Base-by-base conservation (phyloP, 2,797 vertebrate species). In the Danio albolineatus region DNA sequence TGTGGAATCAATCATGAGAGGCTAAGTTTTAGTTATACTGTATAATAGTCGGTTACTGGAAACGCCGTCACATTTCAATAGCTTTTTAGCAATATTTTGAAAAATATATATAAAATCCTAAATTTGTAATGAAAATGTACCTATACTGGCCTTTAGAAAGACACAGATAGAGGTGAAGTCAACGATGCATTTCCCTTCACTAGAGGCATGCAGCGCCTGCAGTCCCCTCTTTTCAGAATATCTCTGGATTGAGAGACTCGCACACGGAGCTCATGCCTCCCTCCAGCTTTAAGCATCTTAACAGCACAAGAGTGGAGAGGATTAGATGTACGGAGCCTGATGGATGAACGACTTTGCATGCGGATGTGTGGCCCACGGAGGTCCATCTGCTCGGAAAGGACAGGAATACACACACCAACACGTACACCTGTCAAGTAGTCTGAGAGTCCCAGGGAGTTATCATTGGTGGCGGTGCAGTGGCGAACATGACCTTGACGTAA, bases 401-500 rank as follows among this genome's bases (percentile, higher is more conserved):
- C 51, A 81, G 41, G 12, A 73, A 81, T 56, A 54, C 43, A 49
- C 41, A 70, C 66, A 82, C 69, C 48, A 43, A 73, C 80, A 84
- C 61, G 79, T 39, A 70, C 49, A 84, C 78, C 74, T 73, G 46
- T 85, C 48, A 79, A 78, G 28, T 49, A 60, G 64, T 65, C 51
- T 66, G 48, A 60, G 69, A 73, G 61, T 82, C 65, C 73, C 44
- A 54, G 61, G 69, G 76, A 79, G 53, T 76, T 85, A 83, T 77
- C 57, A 75, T 77, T 12, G 48, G 53, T 49, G 16, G 59, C 19
- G 51, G 43, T 76, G 83, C 76, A 71, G 56, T 59, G 41, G 56
- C 82, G 53, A 60, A 85, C 74, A 74, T 57, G 60, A 83, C 73
- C 79, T 83, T 83, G 82, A 85, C 46, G 70, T 82, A 80, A 79